phyloP scores from a whole-genome alignment of 2,113 vertebrate genomes.

The Semnornis frantzii region DNA sequence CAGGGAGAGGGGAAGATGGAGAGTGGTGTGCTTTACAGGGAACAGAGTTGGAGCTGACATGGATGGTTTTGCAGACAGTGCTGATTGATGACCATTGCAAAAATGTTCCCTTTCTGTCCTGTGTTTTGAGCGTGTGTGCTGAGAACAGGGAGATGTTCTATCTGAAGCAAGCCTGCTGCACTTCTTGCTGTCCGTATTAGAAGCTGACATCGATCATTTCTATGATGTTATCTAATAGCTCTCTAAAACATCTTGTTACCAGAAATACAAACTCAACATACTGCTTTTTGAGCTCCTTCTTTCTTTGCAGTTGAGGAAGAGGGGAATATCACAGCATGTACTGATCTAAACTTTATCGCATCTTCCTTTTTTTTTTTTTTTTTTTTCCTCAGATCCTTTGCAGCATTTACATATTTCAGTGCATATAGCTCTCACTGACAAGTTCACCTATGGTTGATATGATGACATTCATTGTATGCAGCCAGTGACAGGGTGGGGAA shows the following conservation, averaged over 20 bases:
- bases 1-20: background rate
- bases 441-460: accelerated
- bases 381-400: background rate
- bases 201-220: background rate
- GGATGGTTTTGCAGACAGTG: background rate
- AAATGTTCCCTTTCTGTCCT: background rate
- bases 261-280: background rate
- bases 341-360: background rate
- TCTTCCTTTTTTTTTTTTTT: background rate
- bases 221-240: background rate
- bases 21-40: background rate
- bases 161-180: background rate
- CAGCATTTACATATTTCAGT: background rate
- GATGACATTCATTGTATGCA: background rate
- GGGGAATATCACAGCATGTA: background rate
- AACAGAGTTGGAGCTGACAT: background rate
- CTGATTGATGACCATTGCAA: background rate
- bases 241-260: background rate
- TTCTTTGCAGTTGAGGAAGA: background rate
- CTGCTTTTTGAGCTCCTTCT: background rate
- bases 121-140: background rate
- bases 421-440: background rate
- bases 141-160: background rate
- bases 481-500: background rate
- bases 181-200: background rate